These are phyloP conservation scores for Aldabrachelys gigantea DNA, from an alignment of 2,113 vertebrate species.

Conservation along the genomic window DNA sequence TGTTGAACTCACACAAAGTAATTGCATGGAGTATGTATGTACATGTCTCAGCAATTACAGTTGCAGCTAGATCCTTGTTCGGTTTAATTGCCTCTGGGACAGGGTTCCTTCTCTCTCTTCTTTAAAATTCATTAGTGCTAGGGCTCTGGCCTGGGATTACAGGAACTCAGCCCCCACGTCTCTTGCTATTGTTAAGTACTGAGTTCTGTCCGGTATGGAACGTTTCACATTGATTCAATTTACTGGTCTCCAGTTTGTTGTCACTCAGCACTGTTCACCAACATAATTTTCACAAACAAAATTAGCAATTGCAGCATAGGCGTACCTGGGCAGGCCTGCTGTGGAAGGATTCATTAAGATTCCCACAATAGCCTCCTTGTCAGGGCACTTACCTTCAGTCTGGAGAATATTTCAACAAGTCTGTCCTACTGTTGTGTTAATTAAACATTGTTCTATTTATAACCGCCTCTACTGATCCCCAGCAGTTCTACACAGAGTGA, in stretches of 20 bases:
- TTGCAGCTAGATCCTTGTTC: constrained; percentile 59
- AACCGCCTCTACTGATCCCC: constrained; percentile 63
- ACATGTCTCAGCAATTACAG: neutral
- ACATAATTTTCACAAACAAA: constrained; percentile 65
- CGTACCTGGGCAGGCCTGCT: constrained; percentile 59
- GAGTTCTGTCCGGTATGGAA: constrained; percentile 30
- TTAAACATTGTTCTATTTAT: constrained; percentile 74
- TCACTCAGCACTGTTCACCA: constrained; percentile 52
- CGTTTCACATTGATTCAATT: constrained; percentile 61
- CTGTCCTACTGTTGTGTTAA: constrained; percentile 75
- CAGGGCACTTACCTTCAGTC: constrained; percentile 71
- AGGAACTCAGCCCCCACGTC: constrained; percentile 24
- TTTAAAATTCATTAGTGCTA: constrained; percentile 58
- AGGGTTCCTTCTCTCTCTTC: constrained; percentile 67
- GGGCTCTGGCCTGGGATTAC: constrained; percentile 41
- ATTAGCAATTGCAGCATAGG: constrained; percentile 61
- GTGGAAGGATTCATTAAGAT: constrained; percentile 70
- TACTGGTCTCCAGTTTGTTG: constrained; percentile 13
- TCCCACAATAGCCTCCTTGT: constrained; percentile 67
- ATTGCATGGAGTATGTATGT: neutral
- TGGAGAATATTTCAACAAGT: constrained; percentile 76
- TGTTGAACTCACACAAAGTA: neutral
- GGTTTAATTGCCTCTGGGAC: constrained; percentile 60
- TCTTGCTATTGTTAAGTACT: constrained; percentile 39
- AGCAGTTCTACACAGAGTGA: constrained; percentile 40